These are phyloP conservation scores for Tamias sibiricus DNA, from an alignment of 2,113 vertebrate genomes.

Conservation along the genomic window DNA sequence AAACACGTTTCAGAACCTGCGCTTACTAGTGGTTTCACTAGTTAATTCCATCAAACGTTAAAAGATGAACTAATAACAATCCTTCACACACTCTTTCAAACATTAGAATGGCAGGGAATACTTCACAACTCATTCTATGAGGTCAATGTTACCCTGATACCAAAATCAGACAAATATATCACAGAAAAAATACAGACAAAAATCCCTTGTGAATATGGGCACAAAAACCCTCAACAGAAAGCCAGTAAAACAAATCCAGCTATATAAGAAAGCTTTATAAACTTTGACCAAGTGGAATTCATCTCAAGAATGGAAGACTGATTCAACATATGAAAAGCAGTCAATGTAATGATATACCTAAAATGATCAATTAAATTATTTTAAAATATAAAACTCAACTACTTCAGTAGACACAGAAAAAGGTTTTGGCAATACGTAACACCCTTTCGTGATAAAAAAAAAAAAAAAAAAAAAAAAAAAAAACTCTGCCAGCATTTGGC, in stretches of 20 bases:
- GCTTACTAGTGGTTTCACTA: background rate
- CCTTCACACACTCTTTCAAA: background rate
- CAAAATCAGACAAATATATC: slow-evolving; percentile 3
- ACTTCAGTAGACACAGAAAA: background rate
- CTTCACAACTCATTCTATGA: slow-evolving; percentile 22
- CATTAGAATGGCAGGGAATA: background rate
- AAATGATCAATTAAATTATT: background rate
- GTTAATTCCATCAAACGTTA: background rate
- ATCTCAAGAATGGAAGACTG: background rate
- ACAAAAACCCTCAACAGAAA: slow-evolving; percentile 27
- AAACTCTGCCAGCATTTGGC: background rate
- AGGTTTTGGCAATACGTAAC: background rate
- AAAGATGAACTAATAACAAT: background rate
- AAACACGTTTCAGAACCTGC: background rate
- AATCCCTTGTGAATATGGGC: background rate
- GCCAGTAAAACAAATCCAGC: background rate
- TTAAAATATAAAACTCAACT: background rate
- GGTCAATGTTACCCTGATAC: background rate
- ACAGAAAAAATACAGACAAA: background rate
- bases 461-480: no score
- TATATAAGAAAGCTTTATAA: background rate
- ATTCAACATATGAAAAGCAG: background rate
- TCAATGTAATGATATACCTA: background rate
- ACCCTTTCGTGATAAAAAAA: background rate
- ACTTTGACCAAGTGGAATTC: background rate